These are phyloP conservation scores for Ophion slaviceki DNA, from an alignment of 2,888 invertebrate species.

Conservation along the genomic window DNA sequence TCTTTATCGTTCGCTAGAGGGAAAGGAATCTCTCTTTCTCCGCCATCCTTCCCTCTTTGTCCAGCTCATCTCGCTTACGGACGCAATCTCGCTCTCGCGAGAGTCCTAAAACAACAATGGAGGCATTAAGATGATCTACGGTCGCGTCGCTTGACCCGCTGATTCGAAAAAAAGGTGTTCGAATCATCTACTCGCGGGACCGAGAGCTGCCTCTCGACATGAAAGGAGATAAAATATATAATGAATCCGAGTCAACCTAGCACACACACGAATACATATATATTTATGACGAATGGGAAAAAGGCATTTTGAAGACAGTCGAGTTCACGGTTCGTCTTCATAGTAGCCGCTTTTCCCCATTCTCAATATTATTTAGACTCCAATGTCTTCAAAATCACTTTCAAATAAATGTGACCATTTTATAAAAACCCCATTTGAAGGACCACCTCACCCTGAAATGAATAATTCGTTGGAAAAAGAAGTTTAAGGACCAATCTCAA, in stretches of 20 bases:
- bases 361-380: too few species aligned
- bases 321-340: too few species aligned
- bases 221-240: constrained; percentile 50
- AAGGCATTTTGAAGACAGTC: neutral
- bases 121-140: constrained; percentile 83
- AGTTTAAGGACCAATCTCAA: too few species aligned
- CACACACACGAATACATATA: constrained; percentile 5
- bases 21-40: constrained; percentile 48
- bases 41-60: constrained; percentile 34
- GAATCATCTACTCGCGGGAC: constrained; percentile 75
- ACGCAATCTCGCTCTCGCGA: constrained; percentile 67
- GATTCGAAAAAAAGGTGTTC: constrained; percentile 82
- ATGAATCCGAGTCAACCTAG: constrained; percentile 36
- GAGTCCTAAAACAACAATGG: constrained; percentile 83
- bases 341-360: too few species aligned
- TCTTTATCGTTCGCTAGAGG: constrained; percentile 67
- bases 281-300: neutral
- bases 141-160: constrained; percentile 82
- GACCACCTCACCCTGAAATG: too few species aligned
- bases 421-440: too few species aligned
- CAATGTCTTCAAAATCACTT: too few species aligned
- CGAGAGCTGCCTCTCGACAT: constrained; percentile 55
- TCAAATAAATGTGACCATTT: too few species aligned
- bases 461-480: too few species aligned
- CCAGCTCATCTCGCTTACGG: constrained; percentile 30